A percentile compares a stretch with the other conserved stretches of the same genome.
Evolutionary conservation across 2,113 vertebrate genomes (phyloP).

Genomic region (Ammodytes dubius): DNA sequence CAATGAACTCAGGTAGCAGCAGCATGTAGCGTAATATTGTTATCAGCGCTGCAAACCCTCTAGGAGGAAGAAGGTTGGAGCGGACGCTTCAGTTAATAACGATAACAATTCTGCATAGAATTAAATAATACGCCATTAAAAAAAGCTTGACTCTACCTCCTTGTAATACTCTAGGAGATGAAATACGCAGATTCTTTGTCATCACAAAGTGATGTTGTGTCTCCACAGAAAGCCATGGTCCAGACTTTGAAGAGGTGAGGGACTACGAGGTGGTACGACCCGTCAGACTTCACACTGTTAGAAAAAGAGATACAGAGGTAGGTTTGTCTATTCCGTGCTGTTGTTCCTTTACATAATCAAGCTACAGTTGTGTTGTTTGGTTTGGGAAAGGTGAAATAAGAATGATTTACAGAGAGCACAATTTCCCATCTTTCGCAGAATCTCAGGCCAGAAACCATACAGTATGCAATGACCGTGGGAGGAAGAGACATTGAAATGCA

Average conservation of each 20-base stretch:
- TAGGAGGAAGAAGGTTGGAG: too few species aligned
- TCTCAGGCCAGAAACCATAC: constrained; percentile 70
- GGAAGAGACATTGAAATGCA: constrained; percentile 80
- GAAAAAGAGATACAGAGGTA: constrained; percentile 80
- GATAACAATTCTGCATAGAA: too few species aligned
- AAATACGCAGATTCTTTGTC: neutral
- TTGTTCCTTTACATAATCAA: neutral
- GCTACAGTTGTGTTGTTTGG: neutral
- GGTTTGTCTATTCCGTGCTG: neutral
- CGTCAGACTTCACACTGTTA: constrained; percentile 75
- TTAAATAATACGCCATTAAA: too few species aligned
- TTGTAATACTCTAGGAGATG: neutral
- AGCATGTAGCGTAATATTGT: too few species aligned
- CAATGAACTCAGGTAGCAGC: too few species aligned
- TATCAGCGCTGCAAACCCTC: too few species aligned
- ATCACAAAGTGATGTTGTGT: neutral
- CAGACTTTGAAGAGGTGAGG: constrained; percentile 51
- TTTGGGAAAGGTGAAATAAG: neutral
- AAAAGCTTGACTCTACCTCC: neutral
- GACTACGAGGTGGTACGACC: constrained; percentile 82
- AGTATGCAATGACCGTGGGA: constrained; percentile 78
- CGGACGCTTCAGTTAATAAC: too few species aligned
- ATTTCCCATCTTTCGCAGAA: constrained; percentile 25
- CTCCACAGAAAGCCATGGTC: constrained; percentile 66
- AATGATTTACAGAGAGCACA: neutral